A percentile compares a stretch with the other conserved stretches of the same genome.
Evolutionary conservation across 2,888 invertebrate species (phyloP).

Genomic region (Cantharis rufa): DNA sequence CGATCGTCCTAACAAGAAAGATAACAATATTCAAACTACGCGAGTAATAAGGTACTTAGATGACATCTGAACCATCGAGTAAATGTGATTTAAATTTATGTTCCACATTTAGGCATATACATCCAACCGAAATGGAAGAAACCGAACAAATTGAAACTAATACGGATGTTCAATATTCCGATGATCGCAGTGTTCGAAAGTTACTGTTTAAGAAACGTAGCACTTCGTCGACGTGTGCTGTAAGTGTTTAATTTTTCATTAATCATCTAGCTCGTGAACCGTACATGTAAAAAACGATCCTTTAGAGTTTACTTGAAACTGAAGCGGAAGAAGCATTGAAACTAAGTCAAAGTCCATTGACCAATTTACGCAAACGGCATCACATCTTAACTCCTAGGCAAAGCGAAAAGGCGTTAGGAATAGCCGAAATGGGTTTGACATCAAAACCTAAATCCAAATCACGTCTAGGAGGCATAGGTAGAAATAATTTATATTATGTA

Average conservation of each 20-base stretch:
- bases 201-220: constrained; percentile 86
- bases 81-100: background rate
- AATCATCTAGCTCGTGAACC: background rate
- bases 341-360: constrained; percentile 77
- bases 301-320: constrained; percentile 81
- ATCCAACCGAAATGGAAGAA: constrained; percentile 70
- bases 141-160: constrained; percentile 59
- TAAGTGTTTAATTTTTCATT: constrained; percentile 56
- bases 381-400: constrained; percentile 82
- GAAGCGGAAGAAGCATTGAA: constrained; percentile 75
- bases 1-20: constrained; percentile 75
- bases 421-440: constrained; percentile 57
- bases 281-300: constrained; percentile 9
- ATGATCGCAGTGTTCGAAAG: constrained; percentile 78
- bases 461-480: constrained; percentile 75
- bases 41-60: constrained; percentile 75
- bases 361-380: constrained; percentile 74
- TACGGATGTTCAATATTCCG: constrained; percentile 68
- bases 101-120: constrained; percentile 66
- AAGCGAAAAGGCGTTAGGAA: constrained; percentile 76
- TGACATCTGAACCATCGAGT: background rate
- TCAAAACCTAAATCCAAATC: constrained; percentile 59
- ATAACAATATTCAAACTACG: constrained; percentile 77
- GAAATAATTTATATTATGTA: background rate
- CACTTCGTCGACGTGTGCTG: constrained; percentile 85